phyloP scores from a whole-genome alignment of 2,888 invertebrate genomes.

The Schizaphis graminum region DNA sequence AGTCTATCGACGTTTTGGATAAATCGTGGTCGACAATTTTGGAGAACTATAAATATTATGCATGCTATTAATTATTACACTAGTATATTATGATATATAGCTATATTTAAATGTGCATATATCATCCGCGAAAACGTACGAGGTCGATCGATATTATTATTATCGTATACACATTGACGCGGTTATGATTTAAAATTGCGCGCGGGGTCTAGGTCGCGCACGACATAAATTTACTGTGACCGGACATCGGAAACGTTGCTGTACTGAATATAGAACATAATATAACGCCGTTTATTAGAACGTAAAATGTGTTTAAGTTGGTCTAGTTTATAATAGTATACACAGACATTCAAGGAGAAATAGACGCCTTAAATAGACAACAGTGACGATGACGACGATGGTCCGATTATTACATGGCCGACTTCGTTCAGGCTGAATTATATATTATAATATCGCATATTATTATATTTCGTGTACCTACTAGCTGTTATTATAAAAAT shows the following conservation, averaged over 20 bases:
- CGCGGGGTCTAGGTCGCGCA: slow-evolving; percentile 41
- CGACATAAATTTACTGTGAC: slow-evolving; percentile 40
- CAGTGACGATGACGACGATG: background rate
- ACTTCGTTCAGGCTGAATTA: background rate
- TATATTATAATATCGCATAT: background rate
- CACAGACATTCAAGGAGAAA: slow-evolving; percentile 47
- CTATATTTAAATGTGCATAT: slow-evolving; percentile 9
- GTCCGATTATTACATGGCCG: slow-evolving; percentile 14
- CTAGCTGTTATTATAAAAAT: background rate
- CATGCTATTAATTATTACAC: background rate
- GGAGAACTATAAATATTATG: background rate
- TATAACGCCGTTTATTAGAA: slow-evolving; percentile 14
- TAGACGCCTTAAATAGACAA: slow-evolving; percentile 39
- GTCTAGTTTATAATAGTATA: slow-evolving; percentile 21
- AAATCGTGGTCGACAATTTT: background rate
- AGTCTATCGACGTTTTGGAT: background rate
- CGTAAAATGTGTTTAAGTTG: slow-evolving; percentile 1
- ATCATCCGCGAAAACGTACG: background rate
- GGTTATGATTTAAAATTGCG: background rate
- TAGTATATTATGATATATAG: background rate
- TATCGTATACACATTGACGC: background rate
- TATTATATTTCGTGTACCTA: background rate
- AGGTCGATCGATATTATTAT: slow-evolving; percentile 32
- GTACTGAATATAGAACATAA: background rate
- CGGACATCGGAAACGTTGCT: slow-evolving; percentile 51